Percentiles rank a stretch among this genome's conserved stretches.
phyloP scores from a whole-genome alignment of 23 tunicate species.

The Corella eumyota region DNA sequence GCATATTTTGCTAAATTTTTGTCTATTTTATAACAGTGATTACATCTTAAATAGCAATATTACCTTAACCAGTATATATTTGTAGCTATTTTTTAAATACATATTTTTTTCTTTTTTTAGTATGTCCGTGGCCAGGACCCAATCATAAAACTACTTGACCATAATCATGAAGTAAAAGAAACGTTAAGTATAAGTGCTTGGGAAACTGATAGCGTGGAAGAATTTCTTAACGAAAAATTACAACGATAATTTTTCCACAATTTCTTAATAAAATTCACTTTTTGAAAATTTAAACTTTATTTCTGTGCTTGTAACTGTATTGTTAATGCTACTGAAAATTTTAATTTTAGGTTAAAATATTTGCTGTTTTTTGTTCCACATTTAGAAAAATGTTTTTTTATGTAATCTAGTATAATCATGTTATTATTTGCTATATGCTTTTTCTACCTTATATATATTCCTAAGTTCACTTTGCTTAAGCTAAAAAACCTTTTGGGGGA shows the following conservation, averaged over 20 bases:
- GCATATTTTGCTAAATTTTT: too few relatives aligned
- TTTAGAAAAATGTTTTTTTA: too few relatives aligned
- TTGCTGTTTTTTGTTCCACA: too few relatives aligned
- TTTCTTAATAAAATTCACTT: too few relatives aligned
- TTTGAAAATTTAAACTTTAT: too few relatives aligned
- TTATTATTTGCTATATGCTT: too few relatives aligned
- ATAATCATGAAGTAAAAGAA: slow-evolving; percentile 60
- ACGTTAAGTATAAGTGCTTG: slow-evolving; percentile 52
- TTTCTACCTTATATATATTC: too few relatives aligned
- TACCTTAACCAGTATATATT: not conserved
- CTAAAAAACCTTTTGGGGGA: slow-evolving; percentile 14
- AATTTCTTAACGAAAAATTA: slow-evolving; percentile 61
- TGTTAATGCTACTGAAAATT: too few relatives aligned
- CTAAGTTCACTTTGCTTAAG: not conserved
- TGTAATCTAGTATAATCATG: too few relatives aligned
- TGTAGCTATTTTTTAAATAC: not conserved
- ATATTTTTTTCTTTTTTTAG: slow-evolving; percentile 5
- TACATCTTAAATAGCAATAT: not conserved
- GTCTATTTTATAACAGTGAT: not conserved
- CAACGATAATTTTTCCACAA: not conserved
- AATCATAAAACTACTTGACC: slow-evolving; percentile 49
- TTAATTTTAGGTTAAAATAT: too few relatives aligned
- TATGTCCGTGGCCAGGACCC: slow-evolving; percentile 78
- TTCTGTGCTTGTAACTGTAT: too few relatives aligned
- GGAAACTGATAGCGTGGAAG: slow-evolving; percentile 88